Percentiles rank a stretch among this genome's conserved stretches.
These are phyloP conservation scores for Poecilia picta DNA, from an alignment of 2,797 vertebrate genomes.

Conservation along the genomic window DNA sequence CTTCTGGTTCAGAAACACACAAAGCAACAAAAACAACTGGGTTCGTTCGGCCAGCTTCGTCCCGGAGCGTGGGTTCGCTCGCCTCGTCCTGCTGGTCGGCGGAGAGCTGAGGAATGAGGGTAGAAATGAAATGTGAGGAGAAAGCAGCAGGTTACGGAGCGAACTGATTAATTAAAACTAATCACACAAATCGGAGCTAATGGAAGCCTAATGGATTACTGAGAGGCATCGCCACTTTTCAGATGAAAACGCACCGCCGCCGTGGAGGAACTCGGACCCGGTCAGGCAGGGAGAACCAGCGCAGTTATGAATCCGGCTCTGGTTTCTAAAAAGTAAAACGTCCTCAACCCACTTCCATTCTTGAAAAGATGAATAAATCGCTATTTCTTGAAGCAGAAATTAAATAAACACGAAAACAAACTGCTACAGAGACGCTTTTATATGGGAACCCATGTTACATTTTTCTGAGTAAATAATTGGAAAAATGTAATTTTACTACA, in stretches of 20 bases:
- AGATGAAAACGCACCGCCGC: constrained; percentile 27
- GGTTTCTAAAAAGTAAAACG: constrained; percentile 61
- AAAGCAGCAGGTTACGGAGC: constrained; percentile 60
- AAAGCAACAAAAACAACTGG: not conserved
- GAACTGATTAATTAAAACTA: constrained; percentile 80
- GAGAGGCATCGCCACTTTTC: constrained; percentile 53
- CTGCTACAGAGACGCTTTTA: constrained; percentile 58
- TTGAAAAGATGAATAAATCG: constrained; percentile 40
- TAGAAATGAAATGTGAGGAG: constrained; percentile 76
- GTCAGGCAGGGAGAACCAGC: constrained; percentile 29
- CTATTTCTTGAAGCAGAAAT: constrained; percentile 35
- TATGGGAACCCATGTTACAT: constrained; percentile 31
- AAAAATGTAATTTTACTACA: too few species aligned
- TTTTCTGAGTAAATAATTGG: too few species aligned
- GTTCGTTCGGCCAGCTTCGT: constrained; percentile 9
- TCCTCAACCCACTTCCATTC: constrained; percentile 12
- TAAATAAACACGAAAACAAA: constrained; percentile 55
- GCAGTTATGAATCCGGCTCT: constrained; percentile 48
- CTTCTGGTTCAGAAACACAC: constrained; percentile 16
- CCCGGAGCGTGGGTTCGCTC: constrained; percentile 47
- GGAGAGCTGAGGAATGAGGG: constrained; percentile 74
- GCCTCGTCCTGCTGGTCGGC: constrained; percentile 57
- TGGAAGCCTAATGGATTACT: constrained; percentile 77
- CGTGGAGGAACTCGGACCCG: constrained; percentile 44
- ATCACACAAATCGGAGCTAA: constrained; percentile 78